Evolutionary conservation across 2,888 invertebrate genomes (phyloP), one percentile per base, ranked within the genome.

Genomic region (Iphiclides podalirius): DNA sequence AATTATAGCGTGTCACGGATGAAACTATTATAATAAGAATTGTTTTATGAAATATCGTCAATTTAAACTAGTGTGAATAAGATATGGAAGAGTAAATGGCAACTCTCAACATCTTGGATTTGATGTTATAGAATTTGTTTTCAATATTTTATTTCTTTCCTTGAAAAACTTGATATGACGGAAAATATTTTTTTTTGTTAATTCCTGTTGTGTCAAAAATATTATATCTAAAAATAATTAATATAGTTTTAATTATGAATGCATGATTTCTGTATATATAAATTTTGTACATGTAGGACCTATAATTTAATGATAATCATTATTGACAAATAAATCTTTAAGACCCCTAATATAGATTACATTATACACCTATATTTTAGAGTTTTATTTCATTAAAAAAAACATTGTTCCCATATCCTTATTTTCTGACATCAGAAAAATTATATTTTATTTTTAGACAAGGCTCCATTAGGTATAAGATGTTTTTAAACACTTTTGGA

Each of bases 251-350:
- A 81, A 71, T 62, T 66, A 69, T 58, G 79, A 75, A 68, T 81
- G 77, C 85, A 81, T 85, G 77, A 74, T 79, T 80, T 69, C 75
- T 87, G 84, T 87, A 85, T 83, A n/a, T n/a, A 86, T 86, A 85
- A 75, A 82, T 77, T 86, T 88, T 88, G 86, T 87, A 87, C 86
- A 87, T 85, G 76, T 87, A 86, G 82, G n/a, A 70, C 68, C 74
- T 79, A 77, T 84, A 81, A 81, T 84, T 87, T 86, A 82, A 84
- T 73, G 76, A 78, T 80, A 75, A 72, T 78, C 67, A 70, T 69
- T 61, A 67, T 78, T 72, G 73, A 87, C 81, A 84, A 87, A 86
- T 84, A 79, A 79, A 79, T 67, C 66, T 73, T 71, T 85, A 87
- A 86, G 87, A 79, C 76, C 78, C 78, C 75, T 78, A 85, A 85